Evolutionary conservation across 37 sponge, comb jelly and placozoan genomes (phyloP).

Genomic region (Eunapius fragilis): DNA sequence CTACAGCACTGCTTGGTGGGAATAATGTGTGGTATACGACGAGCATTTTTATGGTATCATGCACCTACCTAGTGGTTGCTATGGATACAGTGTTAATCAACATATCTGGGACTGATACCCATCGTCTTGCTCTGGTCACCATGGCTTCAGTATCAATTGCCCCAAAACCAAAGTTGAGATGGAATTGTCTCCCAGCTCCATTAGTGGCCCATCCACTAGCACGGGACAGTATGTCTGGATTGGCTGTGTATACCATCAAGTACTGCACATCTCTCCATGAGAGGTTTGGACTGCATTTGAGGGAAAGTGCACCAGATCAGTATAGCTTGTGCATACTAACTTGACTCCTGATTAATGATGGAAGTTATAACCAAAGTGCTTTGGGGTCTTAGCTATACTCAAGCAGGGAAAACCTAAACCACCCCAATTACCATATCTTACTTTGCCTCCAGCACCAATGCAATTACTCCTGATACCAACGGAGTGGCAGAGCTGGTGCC

Average conservation of each 20-base stretch:
- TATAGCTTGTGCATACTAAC: not conserved
- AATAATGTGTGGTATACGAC: too few relatives aligned
- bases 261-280: constrained; percentile 91
- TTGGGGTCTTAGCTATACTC: too few relatives aligned
- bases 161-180: constrained; percentile 83
- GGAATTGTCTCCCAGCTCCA: constrained; percentile 61
- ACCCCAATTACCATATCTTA: not conserved
- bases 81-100: not conserved
- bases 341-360: too few relatives aligned
- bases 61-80: not conserved
- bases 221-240: not conserved
- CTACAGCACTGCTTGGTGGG: too few relatives aligned
- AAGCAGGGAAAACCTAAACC: too few relatives aligned
- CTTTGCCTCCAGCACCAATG: constrained; percentile 78
- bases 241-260: constrained; percentile 62
- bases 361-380: too few relatives aligned
- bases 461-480: constrained; percentile 44
- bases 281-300: constrained; percentile 60
- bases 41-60: too few relatives aligned
- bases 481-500: constrained; percentile 67
- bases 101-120: constrained; percentile 59
- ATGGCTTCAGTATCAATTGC: constrained; percentile 68
- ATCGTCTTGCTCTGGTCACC: constrained; percentile 68
- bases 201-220: constrained; percentile 49
- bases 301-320: not conserved